These are phyloP conservation scores for Archaeoteleia sp. DNA, from an alignment of 2,888 invertebrate genomes.

Conservation along the genomic window DNA sequence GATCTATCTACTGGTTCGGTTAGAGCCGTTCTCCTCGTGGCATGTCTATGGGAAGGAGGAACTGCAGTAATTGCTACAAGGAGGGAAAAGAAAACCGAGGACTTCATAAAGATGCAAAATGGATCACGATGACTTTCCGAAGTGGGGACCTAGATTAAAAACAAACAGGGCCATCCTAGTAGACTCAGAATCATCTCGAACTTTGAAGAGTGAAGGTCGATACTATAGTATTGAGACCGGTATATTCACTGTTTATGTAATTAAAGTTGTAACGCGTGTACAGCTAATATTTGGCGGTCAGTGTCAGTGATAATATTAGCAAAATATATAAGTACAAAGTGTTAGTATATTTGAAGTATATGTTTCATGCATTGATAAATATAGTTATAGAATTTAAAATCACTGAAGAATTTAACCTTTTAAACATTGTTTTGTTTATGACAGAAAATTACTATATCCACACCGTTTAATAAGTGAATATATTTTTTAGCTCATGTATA, in stretches of 20 bases:
- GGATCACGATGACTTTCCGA: slow-evolving; percentile 70
- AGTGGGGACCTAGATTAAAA: slow-evolving; percentile 75
- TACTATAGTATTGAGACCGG: slow-evolving; percentile 54
- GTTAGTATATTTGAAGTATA: neutral
- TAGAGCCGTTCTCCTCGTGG: slow-evolving; percentile 41
- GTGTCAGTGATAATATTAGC: slow-evolving; percentile 46
- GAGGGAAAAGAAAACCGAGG: slow-evolving; percentile 55
- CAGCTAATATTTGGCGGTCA: slow-evolving; percentile 56
- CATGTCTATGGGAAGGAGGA: slow-evolving; percentile 45
- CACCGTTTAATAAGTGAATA: too few relatives aligned
- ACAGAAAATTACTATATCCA: too few relatives aligned
- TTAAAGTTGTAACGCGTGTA: slow-evolving; percentile 42
- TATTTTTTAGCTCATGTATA: too few relatives aligned
- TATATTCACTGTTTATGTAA: slow-evolving; percentile 55
- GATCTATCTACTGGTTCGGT: too few relatives aligned
- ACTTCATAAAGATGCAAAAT: slow-evolving; percentile 71
- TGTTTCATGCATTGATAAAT: neutral
- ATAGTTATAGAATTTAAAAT: slow-evolving; percentile 12
- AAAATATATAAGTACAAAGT: slow-evolving; percentile 20
- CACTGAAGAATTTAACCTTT: too few relatives aligned
- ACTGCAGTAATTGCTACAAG: slow-evolving; percentile 44
- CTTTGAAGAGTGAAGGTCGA: slow-evolving; percentile 72
- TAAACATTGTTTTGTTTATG: too few relatives aligned
- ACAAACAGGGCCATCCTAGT: slow-evolving; percentile 74
- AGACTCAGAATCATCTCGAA: slow-evolving; percentile 73